These are phyloP conservation scores for Drosophila nikananu DNA, from an alignment of 1,140 invertebrate species.

Conservation along the genomic window DNA sequence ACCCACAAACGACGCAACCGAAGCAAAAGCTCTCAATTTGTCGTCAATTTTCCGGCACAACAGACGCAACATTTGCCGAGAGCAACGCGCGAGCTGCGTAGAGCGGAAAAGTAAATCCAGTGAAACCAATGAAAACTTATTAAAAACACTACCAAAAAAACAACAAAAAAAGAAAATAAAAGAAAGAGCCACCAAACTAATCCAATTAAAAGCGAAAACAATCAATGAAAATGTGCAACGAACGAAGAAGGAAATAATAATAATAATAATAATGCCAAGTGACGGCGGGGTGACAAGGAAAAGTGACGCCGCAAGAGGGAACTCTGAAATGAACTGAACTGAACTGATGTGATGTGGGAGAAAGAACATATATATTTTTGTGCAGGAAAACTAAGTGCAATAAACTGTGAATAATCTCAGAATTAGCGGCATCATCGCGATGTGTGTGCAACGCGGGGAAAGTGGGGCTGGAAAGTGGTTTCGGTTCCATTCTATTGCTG, in stretches of 20 bases:
- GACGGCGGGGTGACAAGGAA: conserved; percentile 1
- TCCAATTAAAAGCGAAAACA: conserved; percentile 24
- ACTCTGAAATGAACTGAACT: conserved; percentile 8
- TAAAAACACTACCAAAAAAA: conserved; percentile 17
- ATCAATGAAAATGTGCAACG: conserved; percentile 34
- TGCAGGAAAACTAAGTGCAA: conserved; percentile 80
- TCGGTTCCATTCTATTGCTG: conserved; percentile 69
- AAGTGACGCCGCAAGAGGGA: conserved; percentile 2
- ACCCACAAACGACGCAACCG: conserved; percentile 52
- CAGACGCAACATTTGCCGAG: conserved; percentile 78
- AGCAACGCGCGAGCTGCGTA: conserved; percentile 60
- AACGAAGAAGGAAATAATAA: conserved; percentile 8
- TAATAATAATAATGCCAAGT: conserved; percentile 6
- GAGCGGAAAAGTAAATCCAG: conserved; percentile 56
- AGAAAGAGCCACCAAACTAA: conserved; percentile 16
- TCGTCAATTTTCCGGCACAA: conserved; percentile 85
- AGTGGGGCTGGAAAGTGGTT: conserved; percentile 25
- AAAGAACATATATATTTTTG: conserved; percentile 52
- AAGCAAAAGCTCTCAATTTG: conserved; percentile 78
- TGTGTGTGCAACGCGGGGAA: conserved; percentile 58
- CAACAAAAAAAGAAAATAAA: background rate
- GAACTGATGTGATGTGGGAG: conserved; percentile 12
- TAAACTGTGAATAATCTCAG: conserved; percentile 80
- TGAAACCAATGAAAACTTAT: conserved; percentile 29
- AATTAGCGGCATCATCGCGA: conserved; percentile 50